Base-by-base conservation (phyloP, 2,113 vertebrate genomes). In the Podocnemis expansa region DNA sequence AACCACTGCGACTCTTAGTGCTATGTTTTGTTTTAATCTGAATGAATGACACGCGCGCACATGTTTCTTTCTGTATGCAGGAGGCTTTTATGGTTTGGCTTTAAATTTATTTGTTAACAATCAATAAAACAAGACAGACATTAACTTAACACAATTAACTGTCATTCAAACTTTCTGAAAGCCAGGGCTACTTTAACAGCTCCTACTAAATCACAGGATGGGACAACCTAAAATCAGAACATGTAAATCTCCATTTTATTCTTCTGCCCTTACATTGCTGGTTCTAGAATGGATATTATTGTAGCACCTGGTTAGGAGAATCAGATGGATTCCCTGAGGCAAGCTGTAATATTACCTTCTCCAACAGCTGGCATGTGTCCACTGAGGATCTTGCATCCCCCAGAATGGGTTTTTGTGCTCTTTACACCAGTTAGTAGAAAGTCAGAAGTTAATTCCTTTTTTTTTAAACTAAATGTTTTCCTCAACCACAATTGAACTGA, bases 1-100 rank as follows among this genome's bases (percentile, higher is more conserved):
- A 70, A 38, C 63, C 10, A 21, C 34, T 70, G n/a, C 58, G 5
- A n/a, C 54, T 63, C 94, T 92, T 95, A 95, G 83, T 38, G 73
- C 34, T 78, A 82, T 93, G 92, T 96, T 95, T 96, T 94, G 47
- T 94, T 97, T 97, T 97, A 97, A 96, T 94, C 94, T 89, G 84
- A 94, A 87, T 94, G 86, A 96, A 79, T 91, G 91, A 95, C 94
- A 88, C 1, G 21, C 56, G n/a, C n/a, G n/a, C n/a, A n/a, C n/a
- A 90, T 97, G 94, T 96, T 97, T 96, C 90, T 89, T 97, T 78
- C 70, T 83, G 67, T 91, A 83, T 73, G 79, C 79, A 94, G 84
- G 88, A 73, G 82, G 58, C 89, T 97, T 89, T 90, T 96, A 95
- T 91, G 94, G 91, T 93, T 93, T 94, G 87, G 89, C 90, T 96